These are phyloP conservation scores for Ormyrus nitidulus DNA, from an alignment of 2,888 invertebrate species.

Conservation along the genomic window DNA sequence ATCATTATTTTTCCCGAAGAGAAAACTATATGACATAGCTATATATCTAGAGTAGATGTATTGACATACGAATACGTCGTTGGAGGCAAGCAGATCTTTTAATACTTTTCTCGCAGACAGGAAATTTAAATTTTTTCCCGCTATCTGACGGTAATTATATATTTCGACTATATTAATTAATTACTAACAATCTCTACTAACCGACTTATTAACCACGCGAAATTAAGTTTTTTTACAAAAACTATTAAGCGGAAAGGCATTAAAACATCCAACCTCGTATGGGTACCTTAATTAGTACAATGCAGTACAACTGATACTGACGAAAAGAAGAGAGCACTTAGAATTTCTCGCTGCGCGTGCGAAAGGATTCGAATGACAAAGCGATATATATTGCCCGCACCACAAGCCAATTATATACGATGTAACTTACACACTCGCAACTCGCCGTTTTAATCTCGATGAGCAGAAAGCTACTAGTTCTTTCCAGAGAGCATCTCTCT, in stretches of 20 bases:
- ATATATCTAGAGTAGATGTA: slow-evolving; percentile 28
- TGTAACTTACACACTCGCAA: neutral
- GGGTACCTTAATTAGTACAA: slow-evolving; percentile 45
- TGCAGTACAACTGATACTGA: slow-evolving; percentile 20
- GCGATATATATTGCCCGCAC: neutral
- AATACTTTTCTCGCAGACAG: slow-evolving; percentile 31
- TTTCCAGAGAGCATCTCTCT: slow-evolving; percentile 39
- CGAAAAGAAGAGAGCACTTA: neutral
- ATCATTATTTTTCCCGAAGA: slow-evolving; percentile 39
- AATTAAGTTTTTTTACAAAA: neutral
- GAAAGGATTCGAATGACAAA: neutral
- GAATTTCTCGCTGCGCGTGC: slow-evolving; percentile 35
- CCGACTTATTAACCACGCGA: neutral
- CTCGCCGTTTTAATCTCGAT: slow-evolving; percentile 7
- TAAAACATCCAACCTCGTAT: slow-evolving; percentile 34
- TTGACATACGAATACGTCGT: slow-evolving; percentile 10
- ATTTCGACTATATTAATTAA: neutral
- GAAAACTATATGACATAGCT: neutral
- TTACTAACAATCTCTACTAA: neutral
- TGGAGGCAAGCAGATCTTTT: slow-evolving; percentile 26
- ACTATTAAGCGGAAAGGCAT: slow-evolving; percentile 29
- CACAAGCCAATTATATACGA: slow-evolving; percentile 10
- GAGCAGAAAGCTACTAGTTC: neutral
- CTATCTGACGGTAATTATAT: slow-evolving; percentile 20
- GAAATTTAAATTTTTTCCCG: neutral